Evolutionary conservation across 2,888 invertebrate genomes (phyloP), one percentile per base, ranked within the genome.

Genomic region (Acrocera orbiculus): DNA sequence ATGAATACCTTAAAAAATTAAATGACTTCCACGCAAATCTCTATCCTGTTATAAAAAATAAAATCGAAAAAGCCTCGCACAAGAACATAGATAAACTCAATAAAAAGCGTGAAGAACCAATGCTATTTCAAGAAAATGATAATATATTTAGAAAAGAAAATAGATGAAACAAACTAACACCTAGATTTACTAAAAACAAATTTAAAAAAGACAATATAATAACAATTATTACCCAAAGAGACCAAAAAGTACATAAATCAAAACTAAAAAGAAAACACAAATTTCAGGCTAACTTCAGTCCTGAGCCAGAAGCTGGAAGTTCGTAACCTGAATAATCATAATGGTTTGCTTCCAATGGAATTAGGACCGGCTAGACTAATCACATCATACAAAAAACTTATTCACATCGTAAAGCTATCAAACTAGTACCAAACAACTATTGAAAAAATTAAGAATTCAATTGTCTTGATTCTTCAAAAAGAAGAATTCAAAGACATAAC

Each of bases 1-100:
- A 36, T 16, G 33, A 37, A 10, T 37, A 30, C 14, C 13, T 37
- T 10, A 11, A 26, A 13, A 37, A 37, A 33, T 16, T 37, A 13
- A 37, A 37, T 8, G 26, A 30, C 20, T 33, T 30, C 19, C 29
- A 32, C 11, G 11, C 17, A 10, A 10, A 36, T 14, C 17, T 36
- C 17, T 32, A 25, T 17, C 25, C 29, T 10, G 11, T 11, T 24
- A 29, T 29, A 19, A 24, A 29, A 29, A 17, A 23, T 6, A n/a
- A 23, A 16, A 16, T 34, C 14, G 23, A 23, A n/a, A n/a, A n/a
- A n/a, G n/a, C n/a, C n/a, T n/a, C n/a, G n/a, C n/a, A n/a, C n/a
- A n/a, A n/a, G n/a, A n/a, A n/a, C n/a, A n/a, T 23, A 23, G 9
- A 23, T 4, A 23, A 23, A 23, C n/a, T 23, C 9, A 23, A 23